Evolutionary conservation across 2,888 invertebrate genomes (phyloP).

Genomic region (Prosopocoilus inquinatus): DNA sequence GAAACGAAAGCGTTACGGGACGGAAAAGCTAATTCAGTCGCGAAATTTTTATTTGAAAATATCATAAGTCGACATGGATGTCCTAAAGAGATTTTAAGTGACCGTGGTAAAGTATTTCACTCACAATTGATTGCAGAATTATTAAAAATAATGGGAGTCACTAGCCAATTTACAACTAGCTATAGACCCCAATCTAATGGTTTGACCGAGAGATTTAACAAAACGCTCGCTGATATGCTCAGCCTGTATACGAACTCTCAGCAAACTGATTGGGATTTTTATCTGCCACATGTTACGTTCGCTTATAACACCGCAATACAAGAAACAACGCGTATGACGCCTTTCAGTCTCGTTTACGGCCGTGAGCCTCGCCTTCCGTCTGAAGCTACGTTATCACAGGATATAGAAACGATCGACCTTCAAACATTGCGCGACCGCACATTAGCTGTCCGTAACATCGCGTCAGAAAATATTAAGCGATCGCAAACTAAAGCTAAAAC

Average conservation of each 20-base stretch:
- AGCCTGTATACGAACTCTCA: no score
- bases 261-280: neutral
- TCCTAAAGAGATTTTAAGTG: constrained; percentile 4
- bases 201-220: no score
- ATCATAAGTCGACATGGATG: constrained; percentile 4
- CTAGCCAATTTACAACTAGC: neutral
- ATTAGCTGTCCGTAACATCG: no score
- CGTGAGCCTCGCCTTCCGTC: neutral
- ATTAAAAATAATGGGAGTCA: constrained; percentile 10
- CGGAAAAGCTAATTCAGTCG: constrained; percentile 12
- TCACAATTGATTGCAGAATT: constrained; percentile 5
- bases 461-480: no score
- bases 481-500: no score
- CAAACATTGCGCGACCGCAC: no score
- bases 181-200: constrained; percentile 5
- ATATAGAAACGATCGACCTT: no score
- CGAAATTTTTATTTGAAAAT: neutral
- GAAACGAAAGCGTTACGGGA: no score
- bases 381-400: no score
- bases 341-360: neutral
- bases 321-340: constrained; percentile 24
- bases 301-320: constrained; percentile 31
- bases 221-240: no score
- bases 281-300: constrained; percentile 24
- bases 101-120: constrained; percentile 2